Percentiles rank a stretch among this genome's conserved stretches.
Evolutionary conservation across 2,113 vertebrate species (phyloP).

Genomic region (Phyllostomus discolor): DNA sequence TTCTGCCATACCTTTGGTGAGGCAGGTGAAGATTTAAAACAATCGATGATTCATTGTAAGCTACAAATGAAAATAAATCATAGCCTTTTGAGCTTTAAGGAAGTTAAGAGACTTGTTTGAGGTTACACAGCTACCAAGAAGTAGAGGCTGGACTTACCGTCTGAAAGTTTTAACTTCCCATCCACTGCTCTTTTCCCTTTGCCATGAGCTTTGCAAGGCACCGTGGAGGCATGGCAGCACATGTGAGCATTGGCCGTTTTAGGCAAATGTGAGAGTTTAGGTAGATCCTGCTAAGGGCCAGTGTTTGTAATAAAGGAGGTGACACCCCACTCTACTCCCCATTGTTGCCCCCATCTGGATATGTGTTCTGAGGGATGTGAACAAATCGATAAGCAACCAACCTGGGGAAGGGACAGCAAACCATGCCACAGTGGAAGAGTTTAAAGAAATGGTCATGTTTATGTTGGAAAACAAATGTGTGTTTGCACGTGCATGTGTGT

Average conservation of each 20-base stretch:
- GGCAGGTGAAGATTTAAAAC: conserved; percentile 20
- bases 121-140: not conserved
- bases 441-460: conserved; percentile 25
- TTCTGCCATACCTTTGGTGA: not conserved
- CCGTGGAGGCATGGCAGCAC: not conserved
- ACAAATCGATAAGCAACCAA: not conserved
- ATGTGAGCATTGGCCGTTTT: not conserved
- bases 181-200: not conserved
- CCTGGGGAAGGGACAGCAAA: not conserved
- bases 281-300: not conserved
- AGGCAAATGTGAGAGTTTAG: not conserved
- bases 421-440: not conserved
- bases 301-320: not conserved
- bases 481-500: not conserved
- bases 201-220: not conserved
- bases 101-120: conserved; percentile 10
- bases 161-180: conserved; percentile 11
- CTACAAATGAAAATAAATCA: not conserved
- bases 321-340: not conserved
- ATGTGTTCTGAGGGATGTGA: not conserved
- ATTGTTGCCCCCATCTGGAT: not conserved
- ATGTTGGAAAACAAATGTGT: not conserved
- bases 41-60: not conserved
- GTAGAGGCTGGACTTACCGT: not conserved
- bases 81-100: not conserved